A percentile compares a stretch with the other conserved stretches of the same genome.
phyloP scores from a whole-genome alignment of 2,888 invertebrate species.

The Palloptera scutellata region DNA sequence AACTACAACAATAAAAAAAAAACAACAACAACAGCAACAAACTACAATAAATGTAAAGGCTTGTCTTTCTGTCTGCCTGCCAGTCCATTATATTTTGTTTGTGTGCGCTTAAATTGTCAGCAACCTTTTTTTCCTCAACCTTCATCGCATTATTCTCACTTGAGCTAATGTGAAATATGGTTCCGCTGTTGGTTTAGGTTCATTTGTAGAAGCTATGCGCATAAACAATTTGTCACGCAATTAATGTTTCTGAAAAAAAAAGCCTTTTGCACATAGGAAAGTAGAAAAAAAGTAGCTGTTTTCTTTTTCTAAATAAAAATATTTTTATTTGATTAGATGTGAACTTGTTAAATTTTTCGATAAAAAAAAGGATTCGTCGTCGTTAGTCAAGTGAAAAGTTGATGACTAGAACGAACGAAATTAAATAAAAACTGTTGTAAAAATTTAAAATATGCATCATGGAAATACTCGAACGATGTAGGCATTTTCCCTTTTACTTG shows the following conservation, averaged over 20 bases:
- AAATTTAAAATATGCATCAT: no score
- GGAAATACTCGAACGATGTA: no score
- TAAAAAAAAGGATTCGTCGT: no score
- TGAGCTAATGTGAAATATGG: constrained; percentile 13
- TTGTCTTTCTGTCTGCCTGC: not conserved
- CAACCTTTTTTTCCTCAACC: not conserved
- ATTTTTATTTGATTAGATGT: no score
- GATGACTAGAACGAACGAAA: no score
- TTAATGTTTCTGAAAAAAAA: constrained; percentile 19
- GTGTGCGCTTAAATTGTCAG: not conserved
- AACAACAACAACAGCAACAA: not conserved
- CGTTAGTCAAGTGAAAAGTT: no score
- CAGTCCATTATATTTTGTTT: not conserved
- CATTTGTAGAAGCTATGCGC: not conserved
- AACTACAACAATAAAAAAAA: no score
- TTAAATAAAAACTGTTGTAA: no score
- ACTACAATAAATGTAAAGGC: not conserved
- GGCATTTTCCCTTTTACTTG: no score
- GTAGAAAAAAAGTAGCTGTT: not conserved
- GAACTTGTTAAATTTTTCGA: no score
- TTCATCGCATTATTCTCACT: constrained; percentile 6
- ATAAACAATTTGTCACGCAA: constrained; percentile 40
- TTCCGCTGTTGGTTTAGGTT: not conserved
- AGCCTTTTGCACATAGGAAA: no score
- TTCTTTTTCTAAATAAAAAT: no score